Evolutionary conservation across 2,113 vertebrate genomes (phyloP).

Genomic region (Notothenia rossii): DNA sequence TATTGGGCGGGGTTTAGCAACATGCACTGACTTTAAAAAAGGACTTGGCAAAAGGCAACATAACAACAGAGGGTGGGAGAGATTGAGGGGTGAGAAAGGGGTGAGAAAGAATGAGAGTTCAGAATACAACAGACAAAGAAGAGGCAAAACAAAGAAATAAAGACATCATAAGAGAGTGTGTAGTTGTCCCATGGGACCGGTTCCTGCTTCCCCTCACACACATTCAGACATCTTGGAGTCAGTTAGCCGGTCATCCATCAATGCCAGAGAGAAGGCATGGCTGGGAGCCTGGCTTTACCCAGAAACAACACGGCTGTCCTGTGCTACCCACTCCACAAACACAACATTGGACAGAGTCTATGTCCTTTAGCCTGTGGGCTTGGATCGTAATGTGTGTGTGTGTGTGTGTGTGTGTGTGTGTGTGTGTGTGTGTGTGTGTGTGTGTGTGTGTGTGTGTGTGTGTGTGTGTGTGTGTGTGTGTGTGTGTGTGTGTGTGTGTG

Average conservation of each 20-base stretch:
- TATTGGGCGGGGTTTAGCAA: slow-evolving; percentile 29
- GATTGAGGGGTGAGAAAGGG: not conserved
- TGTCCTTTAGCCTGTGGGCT: slow-evolving; percentile 67
- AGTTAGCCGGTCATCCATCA: slow-evolving; percentile 65
- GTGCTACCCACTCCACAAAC: slow-evolving; percentile 54
- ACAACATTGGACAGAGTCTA: slow-evolving; percentile 54
- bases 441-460: not conserved
- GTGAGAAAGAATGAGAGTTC: not conserved
- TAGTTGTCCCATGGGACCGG: slow-evolving; percentile 42
- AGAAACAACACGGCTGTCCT: slow-evolving; percentile 72
- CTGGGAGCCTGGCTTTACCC: slow-evolving; percentile 62
- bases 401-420: slow-evolving; percentile 9
- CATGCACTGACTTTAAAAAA: slow-evolving; percentile 25
- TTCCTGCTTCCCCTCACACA: slow-evolving; percentile 53
- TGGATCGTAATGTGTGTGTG: slow-evolving; percentile 38
- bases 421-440: not conserved
- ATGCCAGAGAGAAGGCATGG: slow-evolving; percentile 55
- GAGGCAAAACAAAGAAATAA: not conserved
- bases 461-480: not conserved
- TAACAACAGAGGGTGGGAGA: slow-evolving; percentile 29
- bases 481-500: slow-evolving; percentile 4
- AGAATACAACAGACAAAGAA: not conserved
- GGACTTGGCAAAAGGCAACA: slow-evolving; percentile 43
- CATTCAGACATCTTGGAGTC: slow-evolving; percentile 52
- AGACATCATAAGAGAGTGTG: slow-evolving; percentile 17